Evolutionary conservation across 1,140 invertebrate species (phyloP), one percentile per base, ranked within the genome.

Genomic region (Geopemphigus sp.): DNA sequence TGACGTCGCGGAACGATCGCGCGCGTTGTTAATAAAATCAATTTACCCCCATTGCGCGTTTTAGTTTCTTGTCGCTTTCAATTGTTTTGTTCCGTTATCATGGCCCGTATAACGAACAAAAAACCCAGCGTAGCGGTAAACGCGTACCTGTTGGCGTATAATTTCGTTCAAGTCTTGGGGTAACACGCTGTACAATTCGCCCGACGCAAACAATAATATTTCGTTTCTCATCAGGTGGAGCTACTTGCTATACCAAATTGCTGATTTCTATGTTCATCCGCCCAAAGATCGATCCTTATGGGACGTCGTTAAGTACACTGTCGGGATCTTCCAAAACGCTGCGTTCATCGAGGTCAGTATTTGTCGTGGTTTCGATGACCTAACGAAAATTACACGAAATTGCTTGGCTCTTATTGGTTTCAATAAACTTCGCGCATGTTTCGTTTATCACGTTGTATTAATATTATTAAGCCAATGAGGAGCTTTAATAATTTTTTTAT

Each of bases 241-340:
- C 80, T 92, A 90, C 82, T 87, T 95, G 72, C 84, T 94, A 17
- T 90, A 88, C 82, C 88, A 90, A 84, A 84, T 92, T 29, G 29
- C 90, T 15, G 83, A 85, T 53, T 88, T 89, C 84, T 91, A 92
- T 82, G 15, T 81, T 81, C 68, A 83, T 83, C 61, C 84, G 74
- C 57, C 84, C 82, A 78, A 84, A 83, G 81, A 83, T 82, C 68
- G 81, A n/a, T 83, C 87, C 72, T 87, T 93, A 73, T 95, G 93
- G 91, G 86, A 89, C 14, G 88, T 87, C 82, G 89, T 92, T 1
- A 89, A 90, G 83, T 86, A 88, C 81, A 87, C 89, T 14, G 87
- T 97, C 2, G 89, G 93, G 59, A 89, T 96, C 82, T 96, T 96
- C 83, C 96, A 98, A 88, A 95, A 95, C 87, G 94, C 92, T 81